phyloP scores from a whole-genome alignment of 2,797 vertebrate genomes.

The Gephyroberyx darwinii region DNA sequence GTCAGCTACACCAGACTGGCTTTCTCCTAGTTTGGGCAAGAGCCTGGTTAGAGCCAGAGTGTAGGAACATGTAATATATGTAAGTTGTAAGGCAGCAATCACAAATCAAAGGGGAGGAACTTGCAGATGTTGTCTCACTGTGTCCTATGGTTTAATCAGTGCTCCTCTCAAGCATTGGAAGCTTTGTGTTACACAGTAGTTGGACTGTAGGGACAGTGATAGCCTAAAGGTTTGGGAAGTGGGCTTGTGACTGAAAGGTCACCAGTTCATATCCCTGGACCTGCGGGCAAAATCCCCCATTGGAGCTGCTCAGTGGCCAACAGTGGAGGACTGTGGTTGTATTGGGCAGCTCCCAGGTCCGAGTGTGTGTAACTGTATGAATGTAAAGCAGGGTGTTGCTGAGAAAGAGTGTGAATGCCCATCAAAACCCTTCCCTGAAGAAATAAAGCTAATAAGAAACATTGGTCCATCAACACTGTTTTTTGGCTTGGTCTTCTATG shows the following conservation, averaged over 20 bases:
- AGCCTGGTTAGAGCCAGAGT: conserved; percentile 1
- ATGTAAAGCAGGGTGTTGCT: too few relatives aligned
- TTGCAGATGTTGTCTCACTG: conserved; percentile 2
- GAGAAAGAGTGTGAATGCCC: too few relatives aligned
- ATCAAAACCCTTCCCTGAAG: too few relatives aligned
- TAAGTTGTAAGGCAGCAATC: neutral
- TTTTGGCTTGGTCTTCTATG: neutral
- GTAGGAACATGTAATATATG: too few relatives aligned
- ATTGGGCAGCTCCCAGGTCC: too few relatives aligned
- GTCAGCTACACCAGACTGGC: neutral
- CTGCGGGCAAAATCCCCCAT: neutral
- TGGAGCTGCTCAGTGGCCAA: conserved; percentile 1
- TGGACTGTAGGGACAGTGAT: neutral
- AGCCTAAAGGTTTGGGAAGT: neutral
- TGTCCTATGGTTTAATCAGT: too few relatives aligned
- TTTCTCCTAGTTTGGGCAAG: neutral
- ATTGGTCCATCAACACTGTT: neutral
- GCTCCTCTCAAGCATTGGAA: neutral
- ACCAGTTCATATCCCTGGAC: neutral
- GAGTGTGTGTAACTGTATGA: too few relatives aligned
- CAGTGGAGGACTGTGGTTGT: neutral
- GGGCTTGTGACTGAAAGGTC: neutral
- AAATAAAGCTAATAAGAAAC: neutral
- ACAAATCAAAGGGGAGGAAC: conserved; percentile 4
- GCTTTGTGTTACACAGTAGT: conserved; percentile 1